phyloP scores from a whole-genome alignment of 2,113 vertebrate genomes.

The Muntiacus muntjak region DNA sequence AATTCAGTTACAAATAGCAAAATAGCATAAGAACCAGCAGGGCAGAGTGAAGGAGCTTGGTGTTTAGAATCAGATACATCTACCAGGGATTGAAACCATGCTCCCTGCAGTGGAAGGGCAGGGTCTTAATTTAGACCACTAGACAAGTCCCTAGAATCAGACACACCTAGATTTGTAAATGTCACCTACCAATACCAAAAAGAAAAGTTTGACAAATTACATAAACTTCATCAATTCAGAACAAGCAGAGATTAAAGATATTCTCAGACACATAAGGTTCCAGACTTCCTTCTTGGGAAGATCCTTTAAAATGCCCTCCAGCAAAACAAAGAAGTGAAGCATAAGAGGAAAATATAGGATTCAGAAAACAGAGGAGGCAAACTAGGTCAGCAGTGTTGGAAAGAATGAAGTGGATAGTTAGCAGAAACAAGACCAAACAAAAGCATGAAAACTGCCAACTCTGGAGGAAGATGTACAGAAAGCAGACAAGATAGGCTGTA shows the following conservation, averaged over 20 bases:
- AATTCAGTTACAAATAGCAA: background rate
- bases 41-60: background rate
- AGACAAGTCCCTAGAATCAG: background rate
- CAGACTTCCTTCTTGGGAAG: background rate
- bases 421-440: background rate
- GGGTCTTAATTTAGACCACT: background rate
- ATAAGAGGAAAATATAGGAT: background rate
- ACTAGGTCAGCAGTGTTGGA: background rate
- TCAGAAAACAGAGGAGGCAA: background rate
- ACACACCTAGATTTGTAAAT: background rate
- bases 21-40: background rate
- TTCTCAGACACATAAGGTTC: background rate
- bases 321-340: background rate
- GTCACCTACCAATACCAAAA: background rate
- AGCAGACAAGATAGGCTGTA: no score
- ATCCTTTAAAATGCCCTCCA: background rate
- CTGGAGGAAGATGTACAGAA: background rate
- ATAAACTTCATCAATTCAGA: background rate
- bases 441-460: background rate
- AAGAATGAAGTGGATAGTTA: background rate
- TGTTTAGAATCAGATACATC: background rate
- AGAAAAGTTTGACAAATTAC: background rate
- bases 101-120: background rate
- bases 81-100: background rate
- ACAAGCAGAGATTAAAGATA: background rate